Percentiles rank a stretch among this genome's conserved stretches.
Evolutionary conservation across 2,113 vertebrate species (phyloP).

Genomic region (Xiphophorus couchianus): DNA sequence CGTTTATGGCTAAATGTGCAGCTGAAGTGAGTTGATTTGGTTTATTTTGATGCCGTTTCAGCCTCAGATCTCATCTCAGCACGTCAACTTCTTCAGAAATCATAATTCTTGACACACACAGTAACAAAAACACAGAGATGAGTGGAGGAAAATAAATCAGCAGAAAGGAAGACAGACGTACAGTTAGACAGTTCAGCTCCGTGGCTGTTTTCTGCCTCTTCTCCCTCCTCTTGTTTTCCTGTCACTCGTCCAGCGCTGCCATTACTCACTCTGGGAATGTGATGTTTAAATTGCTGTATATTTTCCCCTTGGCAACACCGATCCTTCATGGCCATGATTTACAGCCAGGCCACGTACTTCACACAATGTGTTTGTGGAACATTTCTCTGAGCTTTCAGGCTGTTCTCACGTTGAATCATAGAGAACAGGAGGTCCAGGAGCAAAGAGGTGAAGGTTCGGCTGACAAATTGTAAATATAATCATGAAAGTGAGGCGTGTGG

Average conservation of each 20-base stretch:
- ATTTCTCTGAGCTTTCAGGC: conserved; percentile 13
- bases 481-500: not conserved
- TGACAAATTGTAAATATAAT: not conserved
- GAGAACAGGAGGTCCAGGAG: not conserved
- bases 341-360: conserved; percentile 12
- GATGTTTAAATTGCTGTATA: conserved; percentile 53
- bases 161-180: conserved; percentile 14
- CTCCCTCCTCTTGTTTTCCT: conserved; percentile 27
- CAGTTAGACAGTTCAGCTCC: conserved; percentile 19
- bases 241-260: conserved; percentile 21
- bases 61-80: not conserved
- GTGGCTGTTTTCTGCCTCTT: conserved; percentile 17
- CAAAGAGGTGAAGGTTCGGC: not conserved
- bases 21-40: not conserved
- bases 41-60: not conserved
- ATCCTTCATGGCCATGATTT: conserved; percentile 45
- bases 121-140: not conserved
- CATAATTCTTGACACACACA: not conserved
- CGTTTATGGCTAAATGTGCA: not conserved
- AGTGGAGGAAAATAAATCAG: not conserved
- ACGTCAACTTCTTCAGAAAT: not conserved
- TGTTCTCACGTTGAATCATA: conserved; percentile 7
- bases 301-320: conserved; percentile 41
- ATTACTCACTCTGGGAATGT: conserved; percentile 42
- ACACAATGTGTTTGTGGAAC: conserved; percentile 5